phyloP scores from a whole-genome alignment of 2,113 vertebrate genomes.

The Maccullochella peelii region DNA sequence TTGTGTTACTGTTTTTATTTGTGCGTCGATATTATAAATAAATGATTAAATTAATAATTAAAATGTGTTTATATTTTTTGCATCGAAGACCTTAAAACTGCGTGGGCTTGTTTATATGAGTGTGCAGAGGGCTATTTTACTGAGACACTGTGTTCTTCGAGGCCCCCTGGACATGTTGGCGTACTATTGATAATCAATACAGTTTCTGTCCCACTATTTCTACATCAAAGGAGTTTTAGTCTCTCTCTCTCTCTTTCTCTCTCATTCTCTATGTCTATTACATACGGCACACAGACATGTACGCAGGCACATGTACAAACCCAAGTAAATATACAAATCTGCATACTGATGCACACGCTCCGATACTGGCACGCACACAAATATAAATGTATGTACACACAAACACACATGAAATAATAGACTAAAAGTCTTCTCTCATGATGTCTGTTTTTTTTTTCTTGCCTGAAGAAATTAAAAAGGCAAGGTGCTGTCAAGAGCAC shows the following conservation, averaged over 20 bases:
- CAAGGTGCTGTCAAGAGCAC: slow-evolving; percentile 1
- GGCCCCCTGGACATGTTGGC: slow-evolving; percentile 60
- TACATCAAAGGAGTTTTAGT: slow-evolving; percentile 50
- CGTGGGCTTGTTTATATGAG: slow-evolving; percentile 61
- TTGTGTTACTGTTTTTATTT: slow-evolving; percentile 31
- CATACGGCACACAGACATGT: not conserved
- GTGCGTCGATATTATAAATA: slow-evolving; percentile 44
- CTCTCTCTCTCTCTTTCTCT: slow-evolving; percentile 3
- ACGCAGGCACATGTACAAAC: not conserved
- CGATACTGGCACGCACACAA: not conserved
- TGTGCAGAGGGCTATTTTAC: slow-evolving; percentile 8
- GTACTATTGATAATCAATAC: slow-evolving; percentile 70
- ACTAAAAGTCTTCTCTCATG: not conserved
- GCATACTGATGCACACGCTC: not conserved
- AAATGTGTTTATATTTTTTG: slow-evolving; percentile 39
- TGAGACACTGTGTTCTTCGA: slow-evolving; percentile 39
- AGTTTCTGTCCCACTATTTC: slow-evolving; percentile 46
- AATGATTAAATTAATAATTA: slow-evolving; percentile 58
- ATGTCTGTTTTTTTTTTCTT: not conserved
- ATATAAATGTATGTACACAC: not conserved
- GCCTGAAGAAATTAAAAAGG: slow-evolving; percentile 29
- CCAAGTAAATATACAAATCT: slow-evolving; percentile 11
- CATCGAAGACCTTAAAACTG: slow-evolving; percentile 8
- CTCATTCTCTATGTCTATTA: not conserved
- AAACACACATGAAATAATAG: not conserved